A percentile compares a stretch with the other conserved stretches of the same genome.
These are phyloP conservation scores for Toxotes lorentzi DNA, from an alignment of 2,797 vertebrate genomes.

Conservation along the genomic window DNA sequence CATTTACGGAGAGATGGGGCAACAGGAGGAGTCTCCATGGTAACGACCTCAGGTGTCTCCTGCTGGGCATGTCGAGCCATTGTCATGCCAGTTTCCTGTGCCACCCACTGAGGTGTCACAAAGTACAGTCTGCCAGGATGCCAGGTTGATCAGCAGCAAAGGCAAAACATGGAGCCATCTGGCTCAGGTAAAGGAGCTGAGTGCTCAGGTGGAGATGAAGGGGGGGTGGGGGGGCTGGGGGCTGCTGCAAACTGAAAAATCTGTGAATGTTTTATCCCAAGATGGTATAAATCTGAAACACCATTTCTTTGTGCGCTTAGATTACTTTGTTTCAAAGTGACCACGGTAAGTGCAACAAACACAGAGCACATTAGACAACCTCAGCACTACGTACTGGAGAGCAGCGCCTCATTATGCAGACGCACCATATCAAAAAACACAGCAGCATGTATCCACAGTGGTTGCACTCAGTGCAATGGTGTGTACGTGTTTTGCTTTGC, in stretches of 20 bases:
- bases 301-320: neutral
- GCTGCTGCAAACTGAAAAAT: slow-evolving; percentile 36
- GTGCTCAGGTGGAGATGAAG: slow-evolving; percentile 21
- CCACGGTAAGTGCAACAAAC: slow-evolving; percentile 9
- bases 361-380: slow-evolving; percentile 50
- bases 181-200: slow-evolving; percentile 60
- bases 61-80: slow-evolving; percentile 66
- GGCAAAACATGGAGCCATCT: slow-evolving; percentile 69
- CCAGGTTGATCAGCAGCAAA: slow-evolving; percentile 54
- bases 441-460: slow-evolving; percentile 58
- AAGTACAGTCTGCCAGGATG: slow-evolving; percentile 67
- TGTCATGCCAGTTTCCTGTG: slow-evolving; percentile 76
- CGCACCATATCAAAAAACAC: slow-evolving; percentile 62
- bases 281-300: slow-evolving; percentile 8
- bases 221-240: too few species aligned
- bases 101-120: slow-evolving; percentile 75
- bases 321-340: slow-evolving; percentile 36
- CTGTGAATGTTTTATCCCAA: neutral
- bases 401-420: slow-evolving; percentile 73
- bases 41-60: slow-evolving; percentile 75
- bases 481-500: slow-evolving; percentile 86
- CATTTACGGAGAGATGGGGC: slow-evolving; percentile 55
- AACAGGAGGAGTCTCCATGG: slow-evolving; percentile 64
- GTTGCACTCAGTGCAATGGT: slow-evolving; percentile 71
- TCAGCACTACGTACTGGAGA: slow-evolving; percentile 70